A percentile compares a stretch with the other conserved stretches of the same genome.
Evolutionary conservation across 2,888 invertebrate species (phyloP).

Genomic region (Drosophila prolongata): DNA sequence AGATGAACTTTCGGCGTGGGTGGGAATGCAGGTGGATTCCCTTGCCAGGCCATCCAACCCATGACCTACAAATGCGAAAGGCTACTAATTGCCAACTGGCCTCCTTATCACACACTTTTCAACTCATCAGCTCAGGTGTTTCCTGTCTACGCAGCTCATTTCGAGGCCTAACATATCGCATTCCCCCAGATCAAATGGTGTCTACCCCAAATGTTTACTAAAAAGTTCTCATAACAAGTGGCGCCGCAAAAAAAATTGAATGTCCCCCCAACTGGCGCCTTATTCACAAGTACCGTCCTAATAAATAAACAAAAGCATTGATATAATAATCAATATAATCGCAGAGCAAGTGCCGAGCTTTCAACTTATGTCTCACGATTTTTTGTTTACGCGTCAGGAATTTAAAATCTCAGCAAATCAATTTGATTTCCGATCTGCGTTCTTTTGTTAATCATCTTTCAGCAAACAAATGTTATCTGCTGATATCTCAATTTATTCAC

Average conservation of each 20-base stretch:
- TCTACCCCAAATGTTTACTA: not conserved
- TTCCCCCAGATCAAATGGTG: not conserved
- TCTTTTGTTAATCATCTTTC: not conserved
- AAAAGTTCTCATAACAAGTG: not conserved
- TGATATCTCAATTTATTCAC: too few species aligned
- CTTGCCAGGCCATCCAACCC: not conserved
- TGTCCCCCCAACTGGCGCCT: not conserved
- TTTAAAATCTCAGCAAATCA: not conserved
- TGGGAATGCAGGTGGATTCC: not conserved
- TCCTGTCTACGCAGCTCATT: too few species aligned
- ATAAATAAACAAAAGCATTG: not conserved
- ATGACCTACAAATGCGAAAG: conserved; percentile 10
- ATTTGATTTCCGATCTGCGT: not conserved
- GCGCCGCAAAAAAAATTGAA: not conserved
- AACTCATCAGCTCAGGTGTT: too few species aligned
- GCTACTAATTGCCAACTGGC: conserved; percentile 1
- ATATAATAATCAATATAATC: not conserved
- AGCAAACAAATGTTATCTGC: not conserved
- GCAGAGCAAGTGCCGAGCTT: not conserved
- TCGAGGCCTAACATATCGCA: too few species aligned
- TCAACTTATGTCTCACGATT: not conserved
- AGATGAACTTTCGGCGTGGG: conserved; percentile 1
- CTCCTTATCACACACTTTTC: not conserved
- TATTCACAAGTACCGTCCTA: not conserved
- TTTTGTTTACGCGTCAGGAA: not conserved